Evolutionary conservation across 2,113 vertebrate species (phyloP).

Genomic region (Nibea coibor): DNA sequence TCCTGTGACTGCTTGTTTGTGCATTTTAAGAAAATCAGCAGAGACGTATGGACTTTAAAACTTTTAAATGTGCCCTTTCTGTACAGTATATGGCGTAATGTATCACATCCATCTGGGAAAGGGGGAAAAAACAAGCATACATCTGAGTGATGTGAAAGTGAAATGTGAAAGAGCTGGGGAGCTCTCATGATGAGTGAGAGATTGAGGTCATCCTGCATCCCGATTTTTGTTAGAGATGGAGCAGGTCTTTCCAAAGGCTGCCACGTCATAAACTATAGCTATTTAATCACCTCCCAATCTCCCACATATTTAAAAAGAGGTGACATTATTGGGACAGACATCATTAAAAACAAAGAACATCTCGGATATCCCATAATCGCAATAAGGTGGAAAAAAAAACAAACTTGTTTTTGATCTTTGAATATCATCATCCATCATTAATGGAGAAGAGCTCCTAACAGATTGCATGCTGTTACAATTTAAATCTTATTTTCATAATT

Average conservation of each 20-base stretch:
- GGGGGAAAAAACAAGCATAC: not conserved
- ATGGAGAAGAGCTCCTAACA: constrained; percentile 19
- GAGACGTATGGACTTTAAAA: not conserved
- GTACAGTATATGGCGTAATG: not conserved
- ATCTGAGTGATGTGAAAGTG: constrained; percentile 37
- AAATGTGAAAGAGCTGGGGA: constrained; percentile 26
- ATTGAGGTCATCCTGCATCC: constrained; percentile 76
- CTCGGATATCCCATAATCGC: constrained; percentile 39
- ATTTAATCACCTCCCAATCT: constrained; percentile 60
- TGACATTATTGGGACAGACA: constrained; percentile 66
- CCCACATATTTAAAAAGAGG: constrained; percentile 36
- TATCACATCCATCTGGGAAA: constrained; percentile 10
- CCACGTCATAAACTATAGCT: constrained; percentile 43
- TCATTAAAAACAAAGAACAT: constrained; percentile 46
- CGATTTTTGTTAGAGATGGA: constrained; percentile 66
- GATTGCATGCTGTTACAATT: constrained; percentile 1
- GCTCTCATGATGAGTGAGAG: constrained; percentile 69
- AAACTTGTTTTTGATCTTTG: constrained; percentile 40
- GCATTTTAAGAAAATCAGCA: constrained; percentile 1
- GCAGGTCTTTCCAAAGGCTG: constrained; percentile 48
- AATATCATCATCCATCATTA: constrained; percentile 49
- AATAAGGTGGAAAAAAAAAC: constrained; percentile 18
- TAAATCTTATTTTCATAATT: constrained; percentile 17
- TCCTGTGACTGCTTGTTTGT: constrained; percentile 10
- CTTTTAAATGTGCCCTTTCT: constrained; percentile 6